Conservation (phyloP, 1,140 invertebrate species). For the Nomia melanderi region DNA sequence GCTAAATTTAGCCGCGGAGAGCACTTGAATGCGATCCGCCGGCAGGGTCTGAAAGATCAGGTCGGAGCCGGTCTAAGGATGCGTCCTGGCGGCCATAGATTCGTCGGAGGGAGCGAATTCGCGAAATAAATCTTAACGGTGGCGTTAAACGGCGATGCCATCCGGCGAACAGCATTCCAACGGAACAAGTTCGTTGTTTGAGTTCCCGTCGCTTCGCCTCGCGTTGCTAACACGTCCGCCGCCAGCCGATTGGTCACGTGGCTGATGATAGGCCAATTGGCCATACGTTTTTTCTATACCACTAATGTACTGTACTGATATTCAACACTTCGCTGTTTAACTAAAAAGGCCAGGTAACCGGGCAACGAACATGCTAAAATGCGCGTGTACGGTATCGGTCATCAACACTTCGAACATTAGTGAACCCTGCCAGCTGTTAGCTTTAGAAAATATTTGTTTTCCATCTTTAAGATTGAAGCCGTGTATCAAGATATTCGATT, state of each 20-base stretch:
- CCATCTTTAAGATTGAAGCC: no score
- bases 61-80: slow-evolving; percentile 1
- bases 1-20: slow-evolving; percentile 53
- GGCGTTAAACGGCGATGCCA: slow-evolving; percentile 44
- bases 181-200: slow-evolving; percentile 70
- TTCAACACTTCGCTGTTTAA: no score
- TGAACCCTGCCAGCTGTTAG: not conserved
- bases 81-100: not conserved
- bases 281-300: no score
- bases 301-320: no score
- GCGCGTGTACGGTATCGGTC: no score
- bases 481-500: no score
- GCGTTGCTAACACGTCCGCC: not conserved
- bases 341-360: no score
- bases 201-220: slow-evolving; percentile 21
- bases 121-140: slow-evolving; percentile 53
- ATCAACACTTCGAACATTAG: not conserved
- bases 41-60: slow-evolving; percentile 32
- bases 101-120: slow-evolving; percentile 31
- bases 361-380: no score
- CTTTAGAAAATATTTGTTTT: no score
- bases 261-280: no score
- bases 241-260: no score
- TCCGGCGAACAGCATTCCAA: slow-evolving; percentile 70
- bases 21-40: slow-evolving; percentile 29